Evolutionary conservation across 1,140 invertebrate species (phyloP), one percentile per base, ranked within the genome.

Genomic region (Nasonia longicornis): DNA sequence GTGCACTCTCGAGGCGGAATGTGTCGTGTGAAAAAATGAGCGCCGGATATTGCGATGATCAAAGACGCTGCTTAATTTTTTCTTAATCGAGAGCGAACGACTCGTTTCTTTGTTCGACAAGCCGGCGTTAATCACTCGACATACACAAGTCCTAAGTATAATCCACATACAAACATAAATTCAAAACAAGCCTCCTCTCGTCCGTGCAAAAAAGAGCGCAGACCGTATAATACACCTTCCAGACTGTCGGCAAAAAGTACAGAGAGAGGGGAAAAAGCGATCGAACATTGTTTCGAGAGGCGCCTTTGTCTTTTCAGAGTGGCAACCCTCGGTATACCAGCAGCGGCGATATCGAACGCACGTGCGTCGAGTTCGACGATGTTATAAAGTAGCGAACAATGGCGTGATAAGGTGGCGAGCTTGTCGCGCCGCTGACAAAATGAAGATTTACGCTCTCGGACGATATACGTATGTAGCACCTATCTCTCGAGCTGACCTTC

Each of bases 381-480:
- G 71, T 58, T 70, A 48, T 48, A 29, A 73, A 45, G 71, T 75
- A n/a, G 12, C 73, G 73, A 75, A 75, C 73, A 75, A 75, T 63
- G 16, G 29, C 52, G 7, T 26, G 73, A 75, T 75, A 75, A 35
- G 73, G 48, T 58, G 48, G 29, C 48, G 26, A 31, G 26, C 16
- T 38, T 20, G 29, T 20, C 69, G 73, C 73, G 42, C 42, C 42
- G 72, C 29, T 26, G 73, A 14, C 52, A 58, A 58, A 58, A 58
- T 58, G 20, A 58, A 58, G 52, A 58, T 58, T 58, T 58, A 58
- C 7, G 16, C 16, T 1, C 52, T 20, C 52, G 52, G 14, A 20
- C 45, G 45, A 48, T 48, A 16, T 14, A 48, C 45, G 11, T 45
- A 12, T 45, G 0, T 45, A 45, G 8, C 1, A 11, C 42, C 12